Evolutionary conservation across 2,113 vertebrate genomes (phyloP).

Genomic region (Forbesichthys agassizii): DNA sequence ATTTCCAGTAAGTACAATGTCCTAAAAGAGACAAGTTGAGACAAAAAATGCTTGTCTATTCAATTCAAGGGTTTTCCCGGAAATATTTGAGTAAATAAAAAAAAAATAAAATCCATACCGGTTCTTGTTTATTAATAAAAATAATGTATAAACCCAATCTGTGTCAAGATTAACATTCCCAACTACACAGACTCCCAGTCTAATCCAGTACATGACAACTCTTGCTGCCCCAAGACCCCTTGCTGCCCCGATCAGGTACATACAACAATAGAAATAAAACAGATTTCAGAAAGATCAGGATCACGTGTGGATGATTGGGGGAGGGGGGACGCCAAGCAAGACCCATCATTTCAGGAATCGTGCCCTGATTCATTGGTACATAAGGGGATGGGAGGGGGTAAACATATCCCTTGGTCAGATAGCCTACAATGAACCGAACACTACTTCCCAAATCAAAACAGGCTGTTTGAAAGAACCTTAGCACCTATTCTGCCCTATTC

Average conservation of each 20-base stretch:
- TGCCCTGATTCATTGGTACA: slow-evolving; percentile 1
- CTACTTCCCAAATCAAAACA: slow-evolving; percentile 13
- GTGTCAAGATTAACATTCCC: neutral
- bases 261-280: slow-evolving; percentile 60
- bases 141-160: slow-evolving; percentile 21
- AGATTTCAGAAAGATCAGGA: slow-evolving; percentile 63
- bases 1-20: slow-evolving; percentile 38
- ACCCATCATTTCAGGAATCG: slow-evolving; percentile 18
- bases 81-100: slow-evolving; percentile 5
- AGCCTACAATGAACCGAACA: neutral
- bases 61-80: slow-evolving; percentile 28
- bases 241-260: slow-evolving; percentile 34
- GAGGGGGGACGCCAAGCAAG: slow-evolving; percentile 36
- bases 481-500: neutral
- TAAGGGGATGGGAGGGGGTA: neutral
- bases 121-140: neutral
- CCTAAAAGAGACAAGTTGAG: slow-evolving; percentile 36
- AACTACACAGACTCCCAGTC: slow-evolving; percentile 20
- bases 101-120: neutral
- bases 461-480: slow-evolving; percentile 23
- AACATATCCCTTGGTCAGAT: slow-evolving; percentile 3
- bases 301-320: slow-evolving; percentile 62
- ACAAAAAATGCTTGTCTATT: slow-evolving; percentile 38
- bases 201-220: slow-evolving; percentile 13
- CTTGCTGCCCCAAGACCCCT: slow-evolving; percentile 12